Conservation (phyloP, 2,888 invertebrate genomes). For the Eristalinus aeneus region DNA sequence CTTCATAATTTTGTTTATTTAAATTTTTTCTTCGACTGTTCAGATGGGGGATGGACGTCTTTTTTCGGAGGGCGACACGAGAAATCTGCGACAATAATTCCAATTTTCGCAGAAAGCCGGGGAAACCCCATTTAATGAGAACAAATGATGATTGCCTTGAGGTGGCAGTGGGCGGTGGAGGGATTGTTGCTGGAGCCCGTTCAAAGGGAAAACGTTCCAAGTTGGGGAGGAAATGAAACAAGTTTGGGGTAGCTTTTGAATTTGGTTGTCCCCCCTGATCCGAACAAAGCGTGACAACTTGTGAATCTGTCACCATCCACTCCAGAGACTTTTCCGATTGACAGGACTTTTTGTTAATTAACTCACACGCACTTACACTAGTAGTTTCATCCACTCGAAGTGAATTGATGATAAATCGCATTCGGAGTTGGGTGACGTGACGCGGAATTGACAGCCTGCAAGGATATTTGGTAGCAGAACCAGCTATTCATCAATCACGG, state of each 20-base stretch:
- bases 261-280: too few relatives aligned
- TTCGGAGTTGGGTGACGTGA: not conserved
- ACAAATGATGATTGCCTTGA: not conserved
- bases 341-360: constrained; percentile 12
- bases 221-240: too few relatives aligned
- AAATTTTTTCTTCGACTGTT: not conserved
- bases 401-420: constrained; percentile 34
- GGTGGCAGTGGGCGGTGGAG: not conserved
- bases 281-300: too few relatives aligned
- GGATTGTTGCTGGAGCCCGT: not conserved
- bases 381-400: not conserved
- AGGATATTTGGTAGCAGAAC: constrained; percentile 3
- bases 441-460: constrained; percentile 18
- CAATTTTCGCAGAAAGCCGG: not conserved
- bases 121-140: not conserved
- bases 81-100: not conserved
- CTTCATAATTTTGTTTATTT: constrained; percentile 20
- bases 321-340: not conserved
- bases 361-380: not conserved
- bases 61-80: not conserved
- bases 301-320: not conserved
- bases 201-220: not conserved
- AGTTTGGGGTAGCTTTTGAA: too few relatives aligned
- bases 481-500: constrained; percentile 21
- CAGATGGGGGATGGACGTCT: not conserved